These are phyloP conservation scores for Thalassoma bifasciatum DNA, from an alignment of 2,113 vertebrate species.

Conservation along the genomic window DNA sequence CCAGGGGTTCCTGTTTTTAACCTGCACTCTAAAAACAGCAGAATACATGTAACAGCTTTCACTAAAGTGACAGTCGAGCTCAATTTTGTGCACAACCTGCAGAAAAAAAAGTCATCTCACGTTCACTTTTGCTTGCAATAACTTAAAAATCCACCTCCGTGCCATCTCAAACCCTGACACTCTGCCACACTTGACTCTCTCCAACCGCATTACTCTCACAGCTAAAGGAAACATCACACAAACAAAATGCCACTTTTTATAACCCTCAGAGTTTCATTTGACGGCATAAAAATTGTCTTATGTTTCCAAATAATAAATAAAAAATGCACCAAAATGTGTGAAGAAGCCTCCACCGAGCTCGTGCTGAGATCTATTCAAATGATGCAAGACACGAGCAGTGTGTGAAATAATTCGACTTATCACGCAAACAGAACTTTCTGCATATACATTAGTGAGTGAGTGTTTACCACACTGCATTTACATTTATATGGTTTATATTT, in stretches of 20 bases:
- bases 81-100: too few relatives aligned
- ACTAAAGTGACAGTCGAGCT: too few relatives aligned
- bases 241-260: not conserved
- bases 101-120: too few relatives aligned
- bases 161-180: too few relatives aligned
- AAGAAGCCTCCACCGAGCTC: not conserved
- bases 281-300: not conserved
- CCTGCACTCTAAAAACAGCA: too few relatives aligned
- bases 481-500: too few relatives aligned
- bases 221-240: not conserved
- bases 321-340: not conserved
- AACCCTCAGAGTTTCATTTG: not conserved
- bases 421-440: not conserved
- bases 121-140: too few relatives aligned
- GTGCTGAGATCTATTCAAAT: not conserved
- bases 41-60: too few relatives aligned
- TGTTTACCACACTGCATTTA: not conserved
- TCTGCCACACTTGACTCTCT: not conserved
- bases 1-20: too few relatives aligned
- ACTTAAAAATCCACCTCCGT: too few relatives aligned
- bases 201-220: not conserved
- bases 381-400: not conserved
- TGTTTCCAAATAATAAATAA: not conserved
- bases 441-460: not conserved
- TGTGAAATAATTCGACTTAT: not conserved